Base-by-base conservation (phyloP, 2,797 vertebrate genomes). In the Sebastes reedi region DNA sequence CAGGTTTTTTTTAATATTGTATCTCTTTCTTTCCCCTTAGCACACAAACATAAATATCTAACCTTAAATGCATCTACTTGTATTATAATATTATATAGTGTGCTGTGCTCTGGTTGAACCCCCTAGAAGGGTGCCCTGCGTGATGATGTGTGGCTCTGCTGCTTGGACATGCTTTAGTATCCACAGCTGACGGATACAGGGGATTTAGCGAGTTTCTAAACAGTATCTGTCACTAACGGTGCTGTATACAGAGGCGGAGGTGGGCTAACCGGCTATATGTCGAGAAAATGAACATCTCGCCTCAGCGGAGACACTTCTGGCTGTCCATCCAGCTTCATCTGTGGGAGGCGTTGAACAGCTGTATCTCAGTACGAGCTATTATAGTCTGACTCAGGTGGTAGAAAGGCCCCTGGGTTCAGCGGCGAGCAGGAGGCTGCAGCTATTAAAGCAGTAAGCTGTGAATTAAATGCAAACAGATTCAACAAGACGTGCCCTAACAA, bases 401-500 rank as follows among this genome's bases (percentile, higher is more conserved):
- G 86, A 77, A 83, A 80, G 77, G 89, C 91, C 90, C 79, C 74
- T 18, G 89, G 89, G 81, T 84, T 75, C 83, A 27, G 80, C 61
- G 20, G 77, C 52, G 32, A 74, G 72, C 69, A 60, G 79, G 87
- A 66, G 61, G 85, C 75, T 84, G 85, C 36, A 77, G 87, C 89
- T 82, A 87, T 91, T 91, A 94, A 91, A 90, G 86, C 86, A 83
- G 84, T 91, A 93, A 91, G 88, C 85, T 92, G 87, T 91, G 91
- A 92, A 91, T 92, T 89, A 92, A 92, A 92, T 90, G 87, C 85
- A 88, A 82, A 85, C 82, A 76, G 85, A 85, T 89, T 89, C 79
- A 67, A 84, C 86, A 88, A 82, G 90, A 88, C 81, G 83, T 74
- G 82, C 62, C 82, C 79, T 67, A 56, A 81, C 82, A 13, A 61